phyloP scores from a whole-genome alignment of 1,140 invertebrate species.

The Drosophila ercepeae region DNA sequence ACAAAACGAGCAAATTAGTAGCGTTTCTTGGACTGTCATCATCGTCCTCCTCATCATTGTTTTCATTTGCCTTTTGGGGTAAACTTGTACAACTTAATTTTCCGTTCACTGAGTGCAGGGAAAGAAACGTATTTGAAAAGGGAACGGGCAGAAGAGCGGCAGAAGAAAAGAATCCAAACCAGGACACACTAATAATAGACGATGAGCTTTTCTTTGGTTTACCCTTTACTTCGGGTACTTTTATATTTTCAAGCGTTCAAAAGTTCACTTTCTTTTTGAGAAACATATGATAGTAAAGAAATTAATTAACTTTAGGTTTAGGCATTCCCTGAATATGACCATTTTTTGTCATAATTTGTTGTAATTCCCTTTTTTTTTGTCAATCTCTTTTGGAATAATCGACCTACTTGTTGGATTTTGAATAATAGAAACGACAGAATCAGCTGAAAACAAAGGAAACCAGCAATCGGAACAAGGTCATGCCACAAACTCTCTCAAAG shows the following conservation, averaged over 20 bases:
- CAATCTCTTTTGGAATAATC: slow-evolving; percentile 20
- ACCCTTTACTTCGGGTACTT: slow-evolving; percentile 6
- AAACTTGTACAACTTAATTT: slow-evolving; percentile 68
- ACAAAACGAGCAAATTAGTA: slow-evolving; percentile 69
- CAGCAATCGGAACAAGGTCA: slow-evolving; percentile 22
- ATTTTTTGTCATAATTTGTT: too few relatives aligned
- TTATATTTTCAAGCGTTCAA: background rate
- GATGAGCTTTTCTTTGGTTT: slow-evolving; percentile 30
- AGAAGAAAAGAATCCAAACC: slow-evolving; percentile 41
- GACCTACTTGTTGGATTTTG: slow-evolving; percentile 43
- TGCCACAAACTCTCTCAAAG: slow-evolving; percentile 10
- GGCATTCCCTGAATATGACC: too few relatives aligned
- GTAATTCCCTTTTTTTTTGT: too few relatives aligned
- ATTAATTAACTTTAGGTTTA: too few relatives aligned
- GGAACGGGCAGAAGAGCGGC: too few relatives aligned
- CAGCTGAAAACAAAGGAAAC: slow-evolving; percentile 3
- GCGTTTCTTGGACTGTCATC: slow-evolving; percentile 63
- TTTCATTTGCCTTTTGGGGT: slow-evolving; percentile 71
- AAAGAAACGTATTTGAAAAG: slow-evolving; percentile 13
- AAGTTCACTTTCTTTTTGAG: background rate
- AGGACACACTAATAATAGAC: slow-evolving; percentile 64
- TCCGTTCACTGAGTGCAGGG: slow-evolving; percentile 47
- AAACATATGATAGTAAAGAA: background rate
- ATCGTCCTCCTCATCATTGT: slow-evolving; percentile 55
- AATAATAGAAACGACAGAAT: slow-evolving; percentile 5